A percentile compares a stretch with the other conserved stretches of the same genome.
phyloP scores from a whole-genome alignment of 2,797 vertebrate species.

The Podarcis lilfordi region DNA sequence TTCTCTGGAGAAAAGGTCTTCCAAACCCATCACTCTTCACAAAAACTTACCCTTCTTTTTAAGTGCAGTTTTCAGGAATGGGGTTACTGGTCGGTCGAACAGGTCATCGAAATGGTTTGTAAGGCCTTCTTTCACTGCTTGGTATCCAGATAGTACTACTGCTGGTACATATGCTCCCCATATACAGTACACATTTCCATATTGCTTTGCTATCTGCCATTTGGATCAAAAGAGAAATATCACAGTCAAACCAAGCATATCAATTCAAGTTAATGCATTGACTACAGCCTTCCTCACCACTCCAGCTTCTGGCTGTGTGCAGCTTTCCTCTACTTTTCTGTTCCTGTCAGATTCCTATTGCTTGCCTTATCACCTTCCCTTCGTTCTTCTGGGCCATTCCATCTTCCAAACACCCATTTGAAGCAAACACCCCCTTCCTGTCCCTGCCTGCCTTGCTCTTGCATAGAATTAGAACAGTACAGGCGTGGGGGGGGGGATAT shows the following conservation, averaged over 20 bases:
- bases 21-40: too few relatives aligned
- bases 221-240: neutral
- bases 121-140: constrained; percentile 19
- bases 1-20: too few relatives aligned
- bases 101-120: neutral
- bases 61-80: neutral
- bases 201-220: constrained; percentile 15
- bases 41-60: neutral
- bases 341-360: too few relatives aligned
- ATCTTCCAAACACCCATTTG: too few relatives aligned
- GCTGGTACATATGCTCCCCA: neutral
- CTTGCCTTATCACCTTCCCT: too few relatives aligned
- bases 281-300: too few relatives aligned
- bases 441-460: too few relatives aligned
- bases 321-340: neutral
- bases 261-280: neutral
- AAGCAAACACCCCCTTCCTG: too few relatives aligned
- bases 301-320: neutral
- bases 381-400: too few relatives aligned
- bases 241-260: neutral
- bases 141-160: neutral
- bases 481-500: too few relatives aligned
- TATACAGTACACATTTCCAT: constrained; percentile 17
- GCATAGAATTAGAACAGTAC: too few relatives aligned
- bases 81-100: neutral